Base-by-base conservation (phyloP, 2,888 invertebrate genomes). In the Diplolepis rosae region DNA sequence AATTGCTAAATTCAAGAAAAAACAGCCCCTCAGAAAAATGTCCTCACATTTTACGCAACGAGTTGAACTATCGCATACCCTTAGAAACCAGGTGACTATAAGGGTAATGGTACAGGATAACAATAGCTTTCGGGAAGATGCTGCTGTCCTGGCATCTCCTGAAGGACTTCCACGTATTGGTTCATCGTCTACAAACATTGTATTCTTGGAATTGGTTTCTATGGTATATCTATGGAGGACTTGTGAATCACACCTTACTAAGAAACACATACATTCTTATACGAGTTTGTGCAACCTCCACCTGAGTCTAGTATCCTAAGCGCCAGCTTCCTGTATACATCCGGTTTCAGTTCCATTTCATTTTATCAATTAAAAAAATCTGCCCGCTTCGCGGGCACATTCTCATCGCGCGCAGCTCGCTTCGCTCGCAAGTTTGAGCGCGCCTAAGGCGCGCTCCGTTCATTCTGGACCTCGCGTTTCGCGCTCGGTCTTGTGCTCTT, bases 161-260 rank as follows among this genome's bases (percentile, higher is more conserved):
- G 56, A 73, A 76, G 74, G 78, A 72, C 77, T 79, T 80, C 81
- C 81, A 84, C 81, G 83, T 84, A 82, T 84, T 82, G 79, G 80
- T 78, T 79, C 67, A 13, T 54, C 69, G 50, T 52, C 54, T 72
- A 76, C 72, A 56, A 69, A 77, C 72, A 76, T 70, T 72, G 54
- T 74, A 70, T 61, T 28, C 65, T 61, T 24, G 5, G n/a, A 35
- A 39, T 42, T 15, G 4, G 1, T 39, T 22, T 61, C 61, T 39
- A 61, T 39, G 61, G 61, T 61, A 24, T 5, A 61, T 22, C 51
- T 27, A 45, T 27, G 15, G 65, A 42, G 42, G 45, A 13, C n/a
- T n/a, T n/a, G n/a, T 18, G 35, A 9, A 27, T 48, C 35, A 18
- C 30, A 51, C 51, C 65, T 27, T n/a, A 24, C 35, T 11, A 48